Base-by-base conservation (phyloP, 2,888 invertebrate species). In the Pteria penguin region DNA sequence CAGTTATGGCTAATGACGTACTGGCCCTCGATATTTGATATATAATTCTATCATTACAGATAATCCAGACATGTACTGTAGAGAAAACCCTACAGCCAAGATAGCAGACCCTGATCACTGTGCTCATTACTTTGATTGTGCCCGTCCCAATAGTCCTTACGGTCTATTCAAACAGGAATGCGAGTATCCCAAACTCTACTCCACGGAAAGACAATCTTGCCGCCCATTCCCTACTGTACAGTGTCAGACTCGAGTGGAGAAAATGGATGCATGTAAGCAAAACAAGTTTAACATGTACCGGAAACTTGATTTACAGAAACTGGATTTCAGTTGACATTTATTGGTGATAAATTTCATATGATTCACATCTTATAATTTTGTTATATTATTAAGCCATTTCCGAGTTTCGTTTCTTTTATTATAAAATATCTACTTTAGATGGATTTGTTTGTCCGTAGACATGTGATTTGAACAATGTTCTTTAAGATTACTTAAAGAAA, bases 71-170 rank as follows among this genome's bases (percentile, higher is more conserved):
- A 73, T 77, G 55, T 85, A 77, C 76, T 85, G 84, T 60, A 54
- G 70, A 31, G 67, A 72, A 5, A 61, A 72, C 18, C 84, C 84
- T 0, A 66, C 33, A 18, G 75, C 63, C 11, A 60, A 58, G 26
- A 31, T 83, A 27, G 36, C 75, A 8, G 80, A 85, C 69, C 78
- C 79, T 0, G 75, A 54, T n/a, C 77, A 86, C 26, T 88, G 88
- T 76, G 84, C 84, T 2, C 77, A 82, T 61, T 86, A 80, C 68
- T 87, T 83, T 74, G 86, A 87, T 78, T 88, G 88, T 58, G 66
- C 72, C n/a, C 65, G 57, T 26, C 79, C 75, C 4, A 67, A 65
- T 57, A 79, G 78, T 62, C 69, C 58, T 5, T 80, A 74, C 63
- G 83, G 78, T 22, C 27, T 54, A 3, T 78, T 60, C 55, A 31